Conservation (phyloP, 2,888 invertebrate species). For the Nycteola revayana region DNA sequence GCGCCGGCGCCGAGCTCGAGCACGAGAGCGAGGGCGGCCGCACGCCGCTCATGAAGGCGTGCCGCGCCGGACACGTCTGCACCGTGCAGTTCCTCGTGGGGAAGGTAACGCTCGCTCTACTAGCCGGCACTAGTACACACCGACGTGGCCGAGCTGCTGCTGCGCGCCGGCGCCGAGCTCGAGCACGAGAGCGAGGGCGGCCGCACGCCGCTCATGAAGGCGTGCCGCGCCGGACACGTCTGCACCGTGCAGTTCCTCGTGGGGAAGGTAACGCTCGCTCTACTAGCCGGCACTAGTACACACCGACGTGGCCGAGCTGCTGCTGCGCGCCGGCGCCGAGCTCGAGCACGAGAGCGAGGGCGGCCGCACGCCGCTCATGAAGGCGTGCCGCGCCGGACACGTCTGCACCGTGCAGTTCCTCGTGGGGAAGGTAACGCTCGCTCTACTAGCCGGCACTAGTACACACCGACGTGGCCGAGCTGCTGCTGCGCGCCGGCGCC, state of each 20-base stretch:
- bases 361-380: constrained; percentile 98
- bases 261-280: constrained; percentile 86
- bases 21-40: constrained; percentile 98
- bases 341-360: constrained; percentile 98
- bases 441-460: too few relatives aligned
- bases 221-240: constrained; percentile 96
- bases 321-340: constrained; percentile 94
- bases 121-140: too few relatives aligned
- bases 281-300: too few relatives aligned
- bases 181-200: constrained; percentile 99
- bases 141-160: constrained; percentile 95
- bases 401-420: constrained; percentile 98
- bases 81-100: constrained; percentile 97
- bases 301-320: constrained; percentile 96
- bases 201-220: constrained; percentile 98
- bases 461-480: constrained; percentile 97
- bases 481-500: constrained; percentile 94
- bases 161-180: constrained; percentile 94
- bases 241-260: constrained; percentile 98
- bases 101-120: constrained; percentile 86
- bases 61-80: constrained; percentile 96
- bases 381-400: constrained; percentile 98
- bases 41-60: constrained; percentile 99
- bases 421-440: constrained; percentile 87
- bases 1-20: constrained; percentile 95